Conservation (phyloP, 2,888 invertebrate genomes). For the Limenitis camilla region DNA sequence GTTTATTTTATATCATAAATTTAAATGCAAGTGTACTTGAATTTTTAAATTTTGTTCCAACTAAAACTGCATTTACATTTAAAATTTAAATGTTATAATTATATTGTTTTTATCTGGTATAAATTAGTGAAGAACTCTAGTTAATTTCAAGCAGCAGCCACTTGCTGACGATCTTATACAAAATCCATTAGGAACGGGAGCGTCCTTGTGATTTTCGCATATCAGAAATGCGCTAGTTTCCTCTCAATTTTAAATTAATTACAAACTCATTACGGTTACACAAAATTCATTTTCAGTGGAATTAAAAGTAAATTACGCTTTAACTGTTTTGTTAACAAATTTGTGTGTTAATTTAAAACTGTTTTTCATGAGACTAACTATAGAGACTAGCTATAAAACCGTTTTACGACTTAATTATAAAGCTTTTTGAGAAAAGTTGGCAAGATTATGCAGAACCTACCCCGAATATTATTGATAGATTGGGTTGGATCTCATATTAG, state of each 20-base stretch:
- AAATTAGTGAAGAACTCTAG: constrained; percentile 36
- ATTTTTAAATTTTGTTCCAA: constrained; percentile 17
- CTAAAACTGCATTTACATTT: constrained; percentile 14
- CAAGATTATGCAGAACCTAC: too few species aligned
- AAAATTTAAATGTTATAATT: constrained; percentile 21
- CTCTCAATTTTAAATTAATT: constrained; percentile 50
- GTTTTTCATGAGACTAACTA: too few species aligned
- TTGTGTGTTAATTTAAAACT: background rate
- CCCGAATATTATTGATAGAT: too few species aligned
- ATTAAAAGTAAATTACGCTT: constrained; percentile 6
- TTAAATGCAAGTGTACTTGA: constrained; percentile 17
- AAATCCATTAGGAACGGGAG: constrained; percentile 43
- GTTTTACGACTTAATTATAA: too few species aligned
- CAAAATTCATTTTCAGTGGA: constrained; percentile 19
- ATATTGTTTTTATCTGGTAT: constrained; percentile 22
- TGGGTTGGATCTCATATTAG: too few species aligned
- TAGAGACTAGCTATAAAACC: too few species aligned
- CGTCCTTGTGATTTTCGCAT: constrained; percentile 47
- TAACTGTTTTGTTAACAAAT: background rate
- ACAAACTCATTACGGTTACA: constrained; percentile 39
- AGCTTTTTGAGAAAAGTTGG: too few species aligned
- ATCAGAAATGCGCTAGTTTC: constrained; percentile 29
- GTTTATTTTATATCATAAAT: too few species aligned
- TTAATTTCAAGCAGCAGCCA: constrained; percentile 45
- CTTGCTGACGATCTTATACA: constrained; percentile 31